Evolutionary conservation across 2,888 invertebrate genomes (phyloP).

Genomic region (Coecobrya sp.): DNA sequence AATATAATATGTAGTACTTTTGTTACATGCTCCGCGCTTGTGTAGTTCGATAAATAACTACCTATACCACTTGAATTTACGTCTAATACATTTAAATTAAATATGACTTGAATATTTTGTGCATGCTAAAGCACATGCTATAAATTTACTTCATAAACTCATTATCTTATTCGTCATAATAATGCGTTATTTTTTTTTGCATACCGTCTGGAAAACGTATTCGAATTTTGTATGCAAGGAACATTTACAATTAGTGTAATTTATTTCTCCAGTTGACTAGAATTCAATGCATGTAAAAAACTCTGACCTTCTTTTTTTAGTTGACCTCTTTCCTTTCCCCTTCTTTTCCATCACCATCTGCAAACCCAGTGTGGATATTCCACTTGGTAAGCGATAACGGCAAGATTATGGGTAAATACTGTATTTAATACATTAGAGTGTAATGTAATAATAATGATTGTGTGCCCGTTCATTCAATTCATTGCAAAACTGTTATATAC

Average conservation of each 20-base stretch:
- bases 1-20: too few species aligned
- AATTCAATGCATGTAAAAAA: slow-evolving; percentile 46
- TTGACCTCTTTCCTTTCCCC: slow-evolving; percentile 48
- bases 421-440: slow-evolving; percentile 62
- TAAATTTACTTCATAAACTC: neutral
- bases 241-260: slow-evolving; percentile 11
- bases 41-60: neutral
- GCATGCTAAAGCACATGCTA: neutral
- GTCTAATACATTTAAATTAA: neutral
- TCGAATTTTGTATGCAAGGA: neutral
- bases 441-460: slow-evolving; percentile 70
- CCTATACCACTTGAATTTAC: neutral
- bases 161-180: slow-evolving; percentile 14
- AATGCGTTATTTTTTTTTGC: neutral
- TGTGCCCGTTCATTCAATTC: slow-evolving; percentile 42
- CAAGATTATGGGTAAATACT: slow-evolving; percentile 62
- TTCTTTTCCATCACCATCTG: slow-evolving; percentile 13
- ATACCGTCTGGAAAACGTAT: slow-evolving; percentile 23
- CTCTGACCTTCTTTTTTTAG: slow-evolving; percentile 60
- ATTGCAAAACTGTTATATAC: neutral
- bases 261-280: slow-evolving; percentile 1
- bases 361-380: neutral
- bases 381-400: slow-evolving; percentile 18
- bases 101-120: neutral
- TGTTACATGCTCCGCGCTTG: neutral